Base-by-base conservation (phyloP, 2,113 vertebrate genomes). In the Steatornis caripensis region DNA sequence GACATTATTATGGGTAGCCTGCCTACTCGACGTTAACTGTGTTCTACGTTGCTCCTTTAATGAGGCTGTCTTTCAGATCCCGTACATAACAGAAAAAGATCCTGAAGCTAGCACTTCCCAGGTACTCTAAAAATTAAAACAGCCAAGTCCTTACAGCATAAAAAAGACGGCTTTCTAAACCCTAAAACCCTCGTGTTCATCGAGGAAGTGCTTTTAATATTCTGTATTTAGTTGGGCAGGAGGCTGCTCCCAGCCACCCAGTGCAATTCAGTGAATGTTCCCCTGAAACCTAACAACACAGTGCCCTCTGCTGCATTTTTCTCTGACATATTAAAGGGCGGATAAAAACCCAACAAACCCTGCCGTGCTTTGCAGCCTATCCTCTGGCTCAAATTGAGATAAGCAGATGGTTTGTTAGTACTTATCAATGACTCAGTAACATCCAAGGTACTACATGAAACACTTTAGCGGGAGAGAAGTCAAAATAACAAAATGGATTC, bases 231-330 rank as follows among this genome's bases (percentile, higher is more conserved):
- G 92, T 75, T 70, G 80, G 75, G 78, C 39, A 86, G 51, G 72
- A 91, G 94, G 60, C 66, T 89, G 58, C 69, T 95, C 89, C 78
- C 92, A 95, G 29, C 36, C 74, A 93, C 55, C 62, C 94, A 53
- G 60, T 30, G 84, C 80, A 90, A 93, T 87, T 89, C 65, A 27
- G 32, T 51, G 54, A 75, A 62, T 45, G 78, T 11, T 97, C 87
- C 94, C 79, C 69, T 80, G 92, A 97, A 97, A 97, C 74, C n/a
- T 97, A 95, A 96, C 93, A 91, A 96, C 95, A 97, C 94, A 97
- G 93, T 98, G 97, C 97, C 97, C 97, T 96, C 97, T 98, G 85
- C 95, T 95, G 97, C 81, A 96, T 96, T 95, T 93, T 96, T 87
- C 89, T 92, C 71, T 26, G 57, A 71, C 70, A 66, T 69, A 72